Evolutionary conservation across 1,140 invertebrate species (phyloP).

Genomic region (Charaxes varanes): DNA sequence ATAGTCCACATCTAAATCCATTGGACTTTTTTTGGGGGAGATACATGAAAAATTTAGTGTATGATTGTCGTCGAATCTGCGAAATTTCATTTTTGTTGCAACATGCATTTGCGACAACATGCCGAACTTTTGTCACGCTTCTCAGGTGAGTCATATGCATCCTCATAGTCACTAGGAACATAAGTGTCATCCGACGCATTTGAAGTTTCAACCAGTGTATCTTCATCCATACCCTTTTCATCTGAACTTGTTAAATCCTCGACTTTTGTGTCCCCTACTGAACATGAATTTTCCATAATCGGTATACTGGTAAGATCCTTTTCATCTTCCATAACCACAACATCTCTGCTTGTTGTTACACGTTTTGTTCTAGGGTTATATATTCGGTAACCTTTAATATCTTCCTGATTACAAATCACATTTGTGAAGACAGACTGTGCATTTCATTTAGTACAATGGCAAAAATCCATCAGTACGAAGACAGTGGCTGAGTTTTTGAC

Average conservation of each 20-base stretch:
- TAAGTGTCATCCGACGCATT: conserved; percentile 5
- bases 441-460: too few species aligned
- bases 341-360: conserved; percentile 1
- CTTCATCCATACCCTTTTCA: too few species aligned
- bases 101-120: too few species aligned
- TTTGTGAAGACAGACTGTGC: too few species aligned
- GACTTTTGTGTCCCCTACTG: not conserved
- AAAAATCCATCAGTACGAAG: too few species aligned
- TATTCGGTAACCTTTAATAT: conserved; percentile 7
- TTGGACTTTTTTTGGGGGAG: too few species aligned
- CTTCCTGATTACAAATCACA: conserved; percentile 1
- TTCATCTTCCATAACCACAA: not conserved
- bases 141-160: not conserved
- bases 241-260: not conserved
- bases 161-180: conserved; percentile 3
- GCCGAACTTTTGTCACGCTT: not conserved
- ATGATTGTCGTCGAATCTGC: too few species aligned
- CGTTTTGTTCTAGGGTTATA: conserved; percentile 1
- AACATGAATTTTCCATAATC: not conserved
- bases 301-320: not conserved
- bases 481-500: too few species aligned
- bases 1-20: too few species aligned
- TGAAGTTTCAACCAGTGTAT: conserved; percentile 6
- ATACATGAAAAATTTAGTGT: too few species aligned
- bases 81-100: too few species aligned